A percentile compares a stretch with the other conserved stretches of the same genome.
Evolutionary conservation across 1,140 invertebrate genomes (phyloP).

Genomic region (Brevipalpus yothersi): DNA sequence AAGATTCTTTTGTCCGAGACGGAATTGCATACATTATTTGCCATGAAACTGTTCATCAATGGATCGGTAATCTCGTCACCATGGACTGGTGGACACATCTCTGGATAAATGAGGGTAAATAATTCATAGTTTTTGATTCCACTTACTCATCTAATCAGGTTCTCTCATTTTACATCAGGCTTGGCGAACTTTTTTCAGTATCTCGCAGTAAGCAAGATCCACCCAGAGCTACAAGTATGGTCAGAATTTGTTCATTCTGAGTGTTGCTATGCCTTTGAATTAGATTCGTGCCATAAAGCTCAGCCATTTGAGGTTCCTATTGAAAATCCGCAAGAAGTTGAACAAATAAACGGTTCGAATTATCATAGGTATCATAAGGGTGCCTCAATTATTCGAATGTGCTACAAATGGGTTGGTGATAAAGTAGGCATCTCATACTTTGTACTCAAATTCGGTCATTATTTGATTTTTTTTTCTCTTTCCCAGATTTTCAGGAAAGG

Average conservation of each 20-base stretch:
- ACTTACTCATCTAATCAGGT: not conserved
- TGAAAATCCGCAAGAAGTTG: slow-evolving; percentile 20
- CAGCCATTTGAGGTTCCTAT: slow-evolving; percentile 44
- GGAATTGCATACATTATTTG: slow-evolving; percentile 41
- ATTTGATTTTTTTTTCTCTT: too few species aligned
- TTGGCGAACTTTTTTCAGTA: too few species aligned
- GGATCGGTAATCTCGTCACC: slow-evolving; percentile 54
- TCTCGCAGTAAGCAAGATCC: too few species aligned
- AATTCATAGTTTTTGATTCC: not conserved
- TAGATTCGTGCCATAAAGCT: too few species aligned
- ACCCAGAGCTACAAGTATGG: slow-evolving; percentile 45
- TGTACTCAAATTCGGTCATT: too few species aligned
- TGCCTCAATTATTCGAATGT: slow-evolving; percentile 21
- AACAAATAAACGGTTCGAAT: slow-evolving; percentile 28
- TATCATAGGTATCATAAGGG: slow-evolving; percentile 26
- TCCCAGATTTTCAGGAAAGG: too few species aligned
- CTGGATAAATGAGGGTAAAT: slow-evolving; percentile 46
- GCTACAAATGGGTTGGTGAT: slow-evolving; percentile 11
- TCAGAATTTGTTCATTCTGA: slow-evolving; percentile 19
- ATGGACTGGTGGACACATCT: slow-evolving; percentile 64
- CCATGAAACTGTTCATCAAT: slow-evolving; percentile 55
- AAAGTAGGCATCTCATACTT: slow-evolving; percentile 38
- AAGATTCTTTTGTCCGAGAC: slow-evolving; percentile 43
- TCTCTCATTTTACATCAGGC: not conserved
- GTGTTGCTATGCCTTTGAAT: too few species aligned